A percentile compares a stretch with the other conserved stretches of the same genome.
phyloP scores from a whole-genome alignment of 2,888 invertebrate genomes.

The Brachylomia viminalis region DNA sequence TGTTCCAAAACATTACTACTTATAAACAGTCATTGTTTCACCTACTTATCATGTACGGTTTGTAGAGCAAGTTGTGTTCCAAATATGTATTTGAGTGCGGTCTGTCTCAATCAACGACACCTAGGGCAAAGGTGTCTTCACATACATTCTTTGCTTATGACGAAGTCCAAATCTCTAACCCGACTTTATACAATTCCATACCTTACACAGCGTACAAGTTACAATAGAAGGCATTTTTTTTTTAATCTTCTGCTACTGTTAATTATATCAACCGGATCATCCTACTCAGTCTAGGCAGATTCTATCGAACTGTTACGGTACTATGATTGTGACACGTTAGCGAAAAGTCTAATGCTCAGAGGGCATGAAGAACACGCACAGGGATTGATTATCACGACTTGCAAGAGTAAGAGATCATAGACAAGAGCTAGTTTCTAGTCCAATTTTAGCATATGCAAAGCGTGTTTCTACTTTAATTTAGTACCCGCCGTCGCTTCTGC shows the following conservation, averaged over 20 bases:
- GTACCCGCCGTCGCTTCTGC: no score
- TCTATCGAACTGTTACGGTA: constrained; percentile 31
- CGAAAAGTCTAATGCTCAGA: constrained; percentile 19
- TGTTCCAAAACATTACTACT: constrained; percentile 59
- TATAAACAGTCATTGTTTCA: constrained; percentile 62
- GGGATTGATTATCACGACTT: background rate
- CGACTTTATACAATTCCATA: no score
- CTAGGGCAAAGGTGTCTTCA: background rate
- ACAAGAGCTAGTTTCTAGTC: background rate
- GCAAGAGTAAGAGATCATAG: background rate
- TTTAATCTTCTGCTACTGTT: constrained; percentile 1
- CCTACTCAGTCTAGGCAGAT: constrained; percentile 12
- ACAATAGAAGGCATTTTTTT: constrained; percentile 15
- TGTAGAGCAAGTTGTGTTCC: constrained; percentile 33
- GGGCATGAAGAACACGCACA: constrained; percentile 1
- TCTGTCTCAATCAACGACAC: background rate
- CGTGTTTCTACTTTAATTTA: background rate
- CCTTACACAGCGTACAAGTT: background rate
- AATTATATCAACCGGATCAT: constrained; percentile 21
- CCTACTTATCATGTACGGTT: constrained; percentile 50
- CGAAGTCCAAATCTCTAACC: background rate
- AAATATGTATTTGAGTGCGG: constrained; percentile 13
- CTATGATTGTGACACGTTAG: constrained; percentile 40
- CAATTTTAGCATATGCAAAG: background rate
- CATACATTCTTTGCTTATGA: background rate